Evolutionary conservation across 2,113 vertebrate species (phyloP).

Genomic region (Calidris pugnax): DNA sequence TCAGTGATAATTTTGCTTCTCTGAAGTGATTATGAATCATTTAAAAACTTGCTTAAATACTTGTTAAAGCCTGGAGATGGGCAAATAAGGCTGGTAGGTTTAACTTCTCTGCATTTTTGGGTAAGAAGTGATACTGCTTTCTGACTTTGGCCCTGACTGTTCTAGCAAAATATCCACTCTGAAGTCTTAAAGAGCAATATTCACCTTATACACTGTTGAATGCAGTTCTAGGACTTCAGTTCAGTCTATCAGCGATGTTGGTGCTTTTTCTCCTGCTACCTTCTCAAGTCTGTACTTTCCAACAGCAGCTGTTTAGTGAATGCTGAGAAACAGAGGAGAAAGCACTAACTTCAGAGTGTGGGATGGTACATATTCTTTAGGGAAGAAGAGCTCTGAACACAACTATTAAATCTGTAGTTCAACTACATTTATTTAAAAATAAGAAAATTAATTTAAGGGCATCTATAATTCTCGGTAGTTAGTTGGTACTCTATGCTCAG

Average conservation of each 20-base stretch:
- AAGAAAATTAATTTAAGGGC: background rate
- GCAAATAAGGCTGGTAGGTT: background rate
- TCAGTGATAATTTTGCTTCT: background rate
- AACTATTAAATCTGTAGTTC: background rate
- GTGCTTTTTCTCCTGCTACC: background rate
- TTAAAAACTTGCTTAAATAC: background rate
- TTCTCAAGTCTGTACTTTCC: background rate
- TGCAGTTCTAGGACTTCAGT: background rate
- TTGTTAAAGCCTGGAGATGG: background rate
- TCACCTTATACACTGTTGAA: background rate
- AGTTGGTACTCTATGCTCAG: background rate
- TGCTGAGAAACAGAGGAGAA: background rate
- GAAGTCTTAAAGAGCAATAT: background rate
- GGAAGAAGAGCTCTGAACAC: background rate
- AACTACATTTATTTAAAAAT: background rate
- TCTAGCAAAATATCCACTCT: background rate
- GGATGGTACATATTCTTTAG: rapidly evolving
- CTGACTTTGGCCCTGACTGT: background rate
- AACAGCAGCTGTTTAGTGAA: background rate
- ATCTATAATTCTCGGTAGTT: background rate
- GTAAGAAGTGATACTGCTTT: background rate
- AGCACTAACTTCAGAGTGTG: too few species aligned
- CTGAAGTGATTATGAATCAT: background rate
- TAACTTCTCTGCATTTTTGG: background rate
- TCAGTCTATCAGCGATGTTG: too few species aligned